Conservation (phyloP, 2,888 invertebrate genomes). For the Patella caerulea region DNA sequence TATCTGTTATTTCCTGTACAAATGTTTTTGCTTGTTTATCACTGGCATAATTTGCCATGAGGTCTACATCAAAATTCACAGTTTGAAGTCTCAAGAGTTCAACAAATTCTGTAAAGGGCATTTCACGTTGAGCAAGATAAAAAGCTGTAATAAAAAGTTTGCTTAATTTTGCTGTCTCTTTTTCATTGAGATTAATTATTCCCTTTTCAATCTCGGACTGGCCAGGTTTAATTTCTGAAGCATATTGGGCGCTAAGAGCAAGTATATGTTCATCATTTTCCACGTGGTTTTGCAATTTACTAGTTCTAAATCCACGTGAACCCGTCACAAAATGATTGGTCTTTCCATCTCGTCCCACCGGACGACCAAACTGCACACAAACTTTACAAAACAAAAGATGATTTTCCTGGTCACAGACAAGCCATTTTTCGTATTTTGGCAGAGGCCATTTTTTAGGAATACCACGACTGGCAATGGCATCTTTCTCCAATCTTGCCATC, state of each 20-base stretch:
- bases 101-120: slow-evolving; percentile 10
- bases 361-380: no score
- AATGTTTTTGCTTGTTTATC: slow-evolving; percentile 10
- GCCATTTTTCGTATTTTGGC: no score
- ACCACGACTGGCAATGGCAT: no score
- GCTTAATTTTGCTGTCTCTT: not conserved
- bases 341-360: not conserved
- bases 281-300: slow-evolving; percentile 7
- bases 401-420: no score
- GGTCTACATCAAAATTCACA: slow-evolving; percentile 1
- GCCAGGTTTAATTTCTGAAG: not conserved
- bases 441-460: no score
- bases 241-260: slow-evolving; percentile 1
- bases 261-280: slow-evolving; percentile 14
- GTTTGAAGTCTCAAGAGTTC: slow-evolving; percentile 4
- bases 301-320: slow-evolving; percentile 6
- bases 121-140: not conserved
- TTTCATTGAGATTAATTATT: slow-evolving; percentile 5
- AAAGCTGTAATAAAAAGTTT: slow-evolving; percentile 6
- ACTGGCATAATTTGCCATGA: slow-evolving; percentile 13
- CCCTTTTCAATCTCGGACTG: not conserved
- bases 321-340: not conserved
- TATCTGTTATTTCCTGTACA: not conserved
- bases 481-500: no score
- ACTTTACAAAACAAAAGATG: no score